These are phyloP conservation scores for Phylloscopus trochiloides DNA, from an alignment of 2,113 vertebrate genomes.

Conservation along the genomic window DNA sequence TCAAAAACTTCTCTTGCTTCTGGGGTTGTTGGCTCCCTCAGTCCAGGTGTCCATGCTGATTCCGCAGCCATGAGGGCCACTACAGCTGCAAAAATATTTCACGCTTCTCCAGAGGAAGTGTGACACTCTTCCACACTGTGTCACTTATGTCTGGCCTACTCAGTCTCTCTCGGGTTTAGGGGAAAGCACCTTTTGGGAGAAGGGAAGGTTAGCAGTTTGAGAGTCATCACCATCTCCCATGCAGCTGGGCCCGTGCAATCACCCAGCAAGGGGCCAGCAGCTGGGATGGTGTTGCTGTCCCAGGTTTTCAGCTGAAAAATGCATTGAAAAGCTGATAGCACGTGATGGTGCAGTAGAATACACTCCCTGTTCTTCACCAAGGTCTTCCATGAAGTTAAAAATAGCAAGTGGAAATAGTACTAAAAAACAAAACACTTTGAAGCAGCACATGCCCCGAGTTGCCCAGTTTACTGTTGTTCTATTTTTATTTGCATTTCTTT, in stretches of 20 bases:
- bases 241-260: neutral
- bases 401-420: neutral
- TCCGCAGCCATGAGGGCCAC: neutral
- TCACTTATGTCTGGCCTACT: neutral
- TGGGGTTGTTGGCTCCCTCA: neutral
- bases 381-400: slow-evolving; percentile 38
- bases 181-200: neutral
- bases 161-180: neutral
- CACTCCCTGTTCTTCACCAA: neutral
- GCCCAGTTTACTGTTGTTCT: fast-evolving
- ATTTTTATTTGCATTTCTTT: neutral
- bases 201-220: neutral
- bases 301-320: neutral
- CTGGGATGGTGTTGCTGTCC: neutral
- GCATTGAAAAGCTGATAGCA: neutral
- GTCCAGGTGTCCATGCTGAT: fast-evolving
- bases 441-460: neutral
- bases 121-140: neutral
- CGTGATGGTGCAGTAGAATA: neutral
- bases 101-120: neutral
- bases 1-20: neutral
- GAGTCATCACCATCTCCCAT: neutral
- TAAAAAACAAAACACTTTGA: neutral
- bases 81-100: neutral
- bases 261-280: neutral